phyloP scores from a whole-genome alignment of 2,797 vertebrate genomes.

The Coracias cyanogaster region DNA sequence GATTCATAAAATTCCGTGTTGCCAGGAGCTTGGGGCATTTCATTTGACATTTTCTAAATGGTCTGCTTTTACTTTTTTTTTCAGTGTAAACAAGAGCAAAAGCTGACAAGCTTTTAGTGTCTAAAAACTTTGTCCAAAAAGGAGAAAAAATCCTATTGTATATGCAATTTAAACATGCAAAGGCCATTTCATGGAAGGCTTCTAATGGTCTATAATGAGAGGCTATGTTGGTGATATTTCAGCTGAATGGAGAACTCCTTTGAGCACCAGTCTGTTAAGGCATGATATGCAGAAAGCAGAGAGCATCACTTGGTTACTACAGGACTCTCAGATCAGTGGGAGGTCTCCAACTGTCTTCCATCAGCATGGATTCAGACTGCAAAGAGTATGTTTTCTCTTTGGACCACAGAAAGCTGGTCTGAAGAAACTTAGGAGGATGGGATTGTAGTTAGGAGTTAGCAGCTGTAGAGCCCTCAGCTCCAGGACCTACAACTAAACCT shows the following conservation, averaged over 20 bases:
- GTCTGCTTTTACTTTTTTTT: neutral
- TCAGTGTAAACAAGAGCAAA: neutral
- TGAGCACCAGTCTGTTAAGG: neutral
- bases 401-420: neutral
- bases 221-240: neutral
- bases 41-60: slow-evolving; percentile 1
- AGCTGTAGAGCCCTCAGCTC: neutral
- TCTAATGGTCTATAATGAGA: neutral
- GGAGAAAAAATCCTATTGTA: neutral
- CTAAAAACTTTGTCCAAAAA: neutral
- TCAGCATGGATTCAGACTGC: neutral
- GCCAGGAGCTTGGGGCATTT: neutral
- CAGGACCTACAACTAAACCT: neutral
- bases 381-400: neutral
- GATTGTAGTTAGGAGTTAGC: neutral
- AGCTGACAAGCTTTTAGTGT: neutral
- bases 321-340: neutral
- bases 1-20: neutral
- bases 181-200: neutral
- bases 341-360: neutral
- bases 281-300: neutral
- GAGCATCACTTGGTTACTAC: neutral
- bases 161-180: neutral
- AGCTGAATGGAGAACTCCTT: neutral
- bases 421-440: neutral